phyloP scores from a whole-genome alignment of 2,797 vertebrate species.

The Tadarida brasiliensis region DNA sequence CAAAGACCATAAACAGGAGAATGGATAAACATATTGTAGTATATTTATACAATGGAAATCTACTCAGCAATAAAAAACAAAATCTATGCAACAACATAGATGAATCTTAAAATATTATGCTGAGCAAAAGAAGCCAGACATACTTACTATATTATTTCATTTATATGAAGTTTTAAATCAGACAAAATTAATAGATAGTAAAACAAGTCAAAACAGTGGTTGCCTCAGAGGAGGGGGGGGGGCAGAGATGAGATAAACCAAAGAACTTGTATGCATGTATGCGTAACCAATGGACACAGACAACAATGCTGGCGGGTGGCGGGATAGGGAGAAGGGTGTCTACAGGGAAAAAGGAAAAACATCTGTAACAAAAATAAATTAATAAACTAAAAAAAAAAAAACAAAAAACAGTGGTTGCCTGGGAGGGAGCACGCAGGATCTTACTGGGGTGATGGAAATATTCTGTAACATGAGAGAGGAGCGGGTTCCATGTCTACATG shows the following conservation, averaged over 20 bases:
- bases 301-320: too few relatives aligned
- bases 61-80: background rate
- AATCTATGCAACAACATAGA: background rate
- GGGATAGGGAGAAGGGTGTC: too few relatives aligned
- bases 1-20: background rate
- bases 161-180: slow-evolving; percentile 28
- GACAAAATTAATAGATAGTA: background rate
- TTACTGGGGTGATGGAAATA: background rate
- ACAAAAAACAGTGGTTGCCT: background rate
- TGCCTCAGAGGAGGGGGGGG: background rate
- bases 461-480: background rate
- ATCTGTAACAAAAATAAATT: too few relatives aligned
- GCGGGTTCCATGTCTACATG: background rate
- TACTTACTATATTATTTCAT: background rate
- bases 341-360: too few relatives aligned
- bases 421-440: background rate
- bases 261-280: too few relatives aligned
- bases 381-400: background rate
- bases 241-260: too few relatives aligned
- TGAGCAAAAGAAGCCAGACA: background rate
- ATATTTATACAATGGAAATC: background rate
- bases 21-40: background rate
- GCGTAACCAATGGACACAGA: too few relatives aligned
- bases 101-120: background rate
- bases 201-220: background rate